phyloP scores from a whole-genome alignment of 2,888 invertebrate species.

The Thereva nobilitata region DNA sequence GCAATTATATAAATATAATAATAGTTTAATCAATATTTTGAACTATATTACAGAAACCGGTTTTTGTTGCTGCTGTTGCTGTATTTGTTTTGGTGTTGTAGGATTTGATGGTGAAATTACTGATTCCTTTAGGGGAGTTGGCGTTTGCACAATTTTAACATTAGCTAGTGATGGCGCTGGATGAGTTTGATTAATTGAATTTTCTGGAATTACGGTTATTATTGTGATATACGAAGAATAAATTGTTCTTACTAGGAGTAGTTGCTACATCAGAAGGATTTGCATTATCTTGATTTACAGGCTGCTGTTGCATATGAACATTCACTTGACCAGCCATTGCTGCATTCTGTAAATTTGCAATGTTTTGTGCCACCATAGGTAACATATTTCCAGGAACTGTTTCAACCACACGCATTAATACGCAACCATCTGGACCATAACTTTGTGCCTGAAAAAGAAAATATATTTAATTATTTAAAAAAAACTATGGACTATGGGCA shows the following conservation, averaged over 20 bases:
- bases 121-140: conserved; percentile 1
- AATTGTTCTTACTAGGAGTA: neutral
- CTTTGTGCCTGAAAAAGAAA: conserved; percentile 79
- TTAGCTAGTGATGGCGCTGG: conserved; percentile 12
- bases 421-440: conserved; percentile 94
- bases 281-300: conserved; percentile 3
- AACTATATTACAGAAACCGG: conserved; percentile 18
- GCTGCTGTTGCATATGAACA: conserved; percentile 38
- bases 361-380: conserved; percentile 52
- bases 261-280: neutral
- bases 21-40: neutral
- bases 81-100: conserved; percentile 8
- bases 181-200: conserved; percentile 9
- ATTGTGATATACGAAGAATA: neutral
- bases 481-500: too few species aligned
- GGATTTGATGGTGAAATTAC: conserved; percentile 17
- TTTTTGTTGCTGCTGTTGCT: conserved; percentile 12
- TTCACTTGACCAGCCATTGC: conserved; percentile 38
- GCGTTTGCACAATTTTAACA: conserved; percentile 16
- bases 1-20: conserved; percentile 45
- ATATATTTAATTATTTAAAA: conserved; percentile 6
- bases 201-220: neutral
- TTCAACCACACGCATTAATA: conserved; percentile 95
- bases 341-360: conserved; percentile 50
- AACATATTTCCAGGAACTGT: conserved; percentile 73